These are phyloP conservation scores for Schrankia costaestrigalis DNA, from an alignment of 2,888 invertebrate species.

Conservation along the genomic window DNA sequence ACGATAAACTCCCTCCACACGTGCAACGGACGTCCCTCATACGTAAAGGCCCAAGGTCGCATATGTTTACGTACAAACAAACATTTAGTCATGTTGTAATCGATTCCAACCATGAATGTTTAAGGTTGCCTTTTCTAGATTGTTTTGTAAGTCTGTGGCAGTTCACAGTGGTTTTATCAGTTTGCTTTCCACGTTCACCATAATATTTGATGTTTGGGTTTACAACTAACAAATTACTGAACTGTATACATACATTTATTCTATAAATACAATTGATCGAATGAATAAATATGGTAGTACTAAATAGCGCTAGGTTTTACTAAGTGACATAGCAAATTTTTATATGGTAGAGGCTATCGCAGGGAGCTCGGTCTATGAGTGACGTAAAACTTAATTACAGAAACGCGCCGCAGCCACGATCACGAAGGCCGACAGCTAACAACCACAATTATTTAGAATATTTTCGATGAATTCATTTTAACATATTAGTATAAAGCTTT, in stretches of 20 bases:
- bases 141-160: too few species aligned
- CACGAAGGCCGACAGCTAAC: conserved; percentile 69
- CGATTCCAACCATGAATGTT: conserved; percentile 13
- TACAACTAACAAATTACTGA: too few species aligned
- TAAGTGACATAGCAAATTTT: conserved; percentile 66
- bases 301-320: conserved; percentile 35
- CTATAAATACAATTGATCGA: conserved; percentile 10
- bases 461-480: conserved; percentile 63
- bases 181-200: too few species aligned
- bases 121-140: conserved; percentile 17
- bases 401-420: conserved; percentile 64
- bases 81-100: conserved; percentile 27
- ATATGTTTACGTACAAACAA: conserved; percentile 50
- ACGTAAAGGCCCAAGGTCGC: conserved; percentile 49
- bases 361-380: conserved; percentile 71
- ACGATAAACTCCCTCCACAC: conserved; percentile 41
- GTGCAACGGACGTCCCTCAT: conserved; percentile 49
- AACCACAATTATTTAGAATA: conserved; percentile 71
- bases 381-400: conserved; percentile 79
- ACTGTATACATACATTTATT: not conserved
- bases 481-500: conserved; percentile 58
- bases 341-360: conserved; percentile 69
- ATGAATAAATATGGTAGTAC: conserved; percentile 27
- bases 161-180: too few species aligned
- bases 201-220: too few species aligned